phyloP scores from a whole-genome alignment of 2,113 vertebrate genomes.

The Peromyscus polionotus region DNA sequence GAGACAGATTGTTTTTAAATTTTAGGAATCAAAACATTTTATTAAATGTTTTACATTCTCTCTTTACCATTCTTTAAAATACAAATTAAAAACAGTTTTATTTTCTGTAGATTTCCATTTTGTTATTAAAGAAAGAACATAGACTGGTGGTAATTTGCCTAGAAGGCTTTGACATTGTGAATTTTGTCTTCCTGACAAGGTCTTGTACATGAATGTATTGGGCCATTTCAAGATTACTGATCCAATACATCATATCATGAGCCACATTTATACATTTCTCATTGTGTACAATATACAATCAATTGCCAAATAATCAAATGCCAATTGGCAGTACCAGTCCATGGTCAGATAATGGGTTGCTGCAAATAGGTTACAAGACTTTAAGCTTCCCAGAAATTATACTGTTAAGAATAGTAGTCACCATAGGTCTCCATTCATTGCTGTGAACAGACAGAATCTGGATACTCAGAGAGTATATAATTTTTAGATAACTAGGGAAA shows the following conservation, averaged over 20 bases:
- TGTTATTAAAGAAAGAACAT: not conserved
- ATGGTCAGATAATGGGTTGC: not conserved
- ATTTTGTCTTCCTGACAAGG: not conserved
- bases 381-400: not conserved
- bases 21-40: not conserved
- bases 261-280: not conserved
- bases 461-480: rapidly evolving
- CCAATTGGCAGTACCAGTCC: not conserved
- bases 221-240: not conserved
- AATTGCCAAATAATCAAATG: not conserved
- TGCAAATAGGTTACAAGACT: not conserved
- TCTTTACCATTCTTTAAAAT: not conserved
- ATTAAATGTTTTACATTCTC: not conserved
- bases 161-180: not conserved
- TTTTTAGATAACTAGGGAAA: not conserved
- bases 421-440: not conserved
- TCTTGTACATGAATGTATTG: conserved; percentile 27
- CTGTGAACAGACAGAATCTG: not conserved
- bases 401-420: not conserved
- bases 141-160: not conserved
- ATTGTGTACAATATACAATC: not conserved
- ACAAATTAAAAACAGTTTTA: not conserved
- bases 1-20: not conserved
- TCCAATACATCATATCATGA: not conserved
- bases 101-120: conserved; percentile 8